Evolutionary conservation across 2,113 vertebrate species (phyloP).

Genomic region (Chiloscyllium plagiosum): DNA sequence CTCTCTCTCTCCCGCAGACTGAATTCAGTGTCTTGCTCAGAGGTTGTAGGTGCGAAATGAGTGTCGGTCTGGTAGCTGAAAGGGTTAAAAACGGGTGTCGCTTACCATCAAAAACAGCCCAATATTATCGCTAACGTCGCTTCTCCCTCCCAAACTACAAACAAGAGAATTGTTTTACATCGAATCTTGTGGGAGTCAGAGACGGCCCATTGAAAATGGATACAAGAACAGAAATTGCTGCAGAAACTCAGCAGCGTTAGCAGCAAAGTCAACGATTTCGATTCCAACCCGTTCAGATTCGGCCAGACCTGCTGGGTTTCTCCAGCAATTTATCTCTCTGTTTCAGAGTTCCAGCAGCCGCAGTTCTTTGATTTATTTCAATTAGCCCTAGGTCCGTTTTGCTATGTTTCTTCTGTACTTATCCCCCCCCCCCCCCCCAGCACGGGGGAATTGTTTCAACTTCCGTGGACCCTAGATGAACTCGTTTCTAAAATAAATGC

Average conservation of each 20-base stretch:
- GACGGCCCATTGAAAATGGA: too few relatives aligned
- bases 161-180: not conserved
- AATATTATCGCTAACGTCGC: not conserved
- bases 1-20: not conserved
- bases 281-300: too few relatives aligned
- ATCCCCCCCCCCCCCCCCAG: not conserved
- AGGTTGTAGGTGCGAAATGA: not conserved
- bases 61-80: not conserved
- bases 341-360: too few relatives aligned
- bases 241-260: too few relatives aligned
- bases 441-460: not conserved
- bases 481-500: constrained; percentile 16
- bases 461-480: constrained; percentile 23
- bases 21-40: not conserved
- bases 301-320: too few relatives aligned
- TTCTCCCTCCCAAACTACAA: not conserved
- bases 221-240: too few relatives aligned
- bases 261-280: too few relatives aligned
- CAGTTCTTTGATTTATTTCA: too few relatives aligned
- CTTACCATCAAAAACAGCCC: not conserved
- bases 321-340: too few relatives aligned
- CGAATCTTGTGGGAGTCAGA: not conserved
- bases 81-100: not conserved
- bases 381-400: too few relatives aligned
- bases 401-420: not conserved